Base-by-base conservation (phyloP, 1,140 invertebrate genomes). In the Neodiprion virginianus region DNA sequence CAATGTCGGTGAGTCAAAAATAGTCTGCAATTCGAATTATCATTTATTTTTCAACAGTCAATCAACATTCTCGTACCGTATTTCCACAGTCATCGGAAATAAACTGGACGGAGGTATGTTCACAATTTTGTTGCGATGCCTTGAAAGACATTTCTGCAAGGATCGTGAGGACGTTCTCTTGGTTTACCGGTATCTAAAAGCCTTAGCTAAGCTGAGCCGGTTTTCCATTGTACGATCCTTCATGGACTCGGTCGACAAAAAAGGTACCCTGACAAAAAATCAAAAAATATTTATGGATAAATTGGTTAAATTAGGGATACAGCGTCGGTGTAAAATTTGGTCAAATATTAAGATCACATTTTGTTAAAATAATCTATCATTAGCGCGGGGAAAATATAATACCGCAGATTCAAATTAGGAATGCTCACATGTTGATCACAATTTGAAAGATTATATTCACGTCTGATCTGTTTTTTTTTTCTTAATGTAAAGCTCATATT, bases 51-150 rank as follows among this genome's bases (percentile, higher is more conserved):
- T 61, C 17, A 72, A 65, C 71, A 71, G 28, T 69, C 28, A 61
- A 74, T 67, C 61, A 65, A 69, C 72, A 69, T 12, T 70, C 72
- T 40, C 17, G 2, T 40, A 40, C 28, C 28, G 28, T 61, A 21
- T 61, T 12, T 61, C n/a, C n/a, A 0, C 49, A 84, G 83, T 85
- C 75, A 71, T 84, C 79, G 84, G 81, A 50, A 82, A 78, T 48
- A 83, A 81, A 72, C 73, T 86, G 48, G 83, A 86, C 40, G 82
- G 77, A 10, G 65, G 75, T 1, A 86, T 85, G 80, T 79, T 84
- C 40, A 83, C 80, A 69, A 79, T 47, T 1, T 84, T 86, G 40
- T 50, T 86, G 4, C 76, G 23, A 21, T 84, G 83, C 71, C 74
- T 86, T 12, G 76, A 81, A 8, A 72, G 75, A 48, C 67, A 86